Conservation (phyloP, 2,888 invertebrate genomes). For the Protodeltote pygarga region DNA sequence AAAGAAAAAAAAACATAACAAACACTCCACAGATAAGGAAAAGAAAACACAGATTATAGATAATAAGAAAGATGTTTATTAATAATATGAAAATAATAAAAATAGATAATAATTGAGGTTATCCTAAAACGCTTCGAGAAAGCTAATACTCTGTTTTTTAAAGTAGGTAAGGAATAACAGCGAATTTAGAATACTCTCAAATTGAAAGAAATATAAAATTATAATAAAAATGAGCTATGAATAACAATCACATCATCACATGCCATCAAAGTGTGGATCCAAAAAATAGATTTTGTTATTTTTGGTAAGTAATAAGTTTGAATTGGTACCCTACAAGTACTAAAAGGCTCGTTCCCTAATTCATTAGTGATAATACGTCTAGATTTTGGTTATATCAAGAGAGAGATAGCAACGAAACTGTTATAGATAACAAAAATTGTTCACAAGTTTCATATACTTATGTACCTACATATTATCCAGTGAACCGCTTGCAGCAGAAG, state of each 20-base stretch:
- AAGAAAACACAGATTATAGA: slow-evolving; percentile 49
- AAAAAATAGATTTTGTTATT: neutral
- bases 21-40: slow-evolving; percentile 33
- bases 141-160: neutral
- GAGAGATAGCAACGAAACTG: too few species aligned
- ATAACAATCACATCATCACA: slow-evolving; percentile 31
- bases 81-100: slow-evolving; percentile 22
- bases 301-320: too few species aligned
- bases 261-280: slow-evolving; percentile 3
- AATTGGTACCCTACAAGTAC: too few species aligned
- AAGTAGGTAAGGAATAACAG: neutral
- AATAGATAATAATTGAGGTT: slow-evolving; percentile 12
- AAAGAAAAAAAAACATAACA: slow-evolving; percentile 18
- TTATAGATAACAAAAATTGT: too few species aligned
- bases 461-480: too few species aligned
- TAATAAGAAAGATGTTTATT: slow-evolving; percentile 43
- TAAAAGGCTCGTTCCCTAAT: too few species aligned
- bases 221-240: slow-evolving; percentile 22
- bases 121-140: slow-evolving; percentile 8
- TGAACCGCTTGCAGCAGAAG: too few species aligned
- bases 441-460: too few species aligned
- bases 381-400: too few species aligned
- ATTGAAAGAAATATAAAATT: slow-evolving; percentile 9
- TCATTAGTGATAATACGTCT: too few species aligned
- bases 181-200: slow-evolving; percentile 15